These are phyloP conservation scores for Melanotaenia parkinsoni DNA, from an alignment of 2,797 vertebrate genomes.

Conservation along the genomic window DNA sequence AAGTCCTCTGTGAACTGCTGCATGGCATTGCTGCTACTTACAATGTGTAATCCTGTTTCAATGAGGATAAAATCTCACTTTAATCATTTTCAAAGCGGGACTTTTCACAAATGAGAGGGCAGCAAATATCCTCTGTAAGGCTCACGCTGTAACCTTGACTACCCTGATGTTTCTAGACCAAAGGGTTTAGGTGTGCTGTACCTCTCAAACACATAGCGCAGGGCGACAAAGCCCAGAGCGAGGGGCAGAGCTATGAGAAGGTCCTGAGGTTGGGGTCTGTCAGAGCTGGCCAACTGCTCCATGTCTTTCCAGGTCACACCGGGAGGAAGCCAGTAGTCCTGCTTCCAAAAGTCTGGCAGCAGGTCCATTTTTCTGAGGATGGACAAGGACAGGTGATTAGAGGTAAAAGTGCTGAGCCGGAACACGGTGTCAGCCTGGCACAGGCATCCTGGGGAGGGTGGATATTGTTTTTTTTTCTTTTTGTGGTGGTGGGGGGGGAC, in stretches of 20 bases:
- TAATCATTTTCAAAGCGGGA: no score
- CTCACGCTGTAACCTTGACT: background rate
- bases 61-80: background rate
- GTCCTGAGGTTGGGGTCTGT: constrained; percentile 81
- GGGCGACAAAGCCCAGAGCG: constrained; percentile 80
- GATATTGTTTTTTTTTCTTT: background rate
- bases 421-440: background rate
- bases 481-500: background rate
- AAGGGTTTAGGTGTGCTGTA: constrained; percentile 48
- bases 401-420: background rate
- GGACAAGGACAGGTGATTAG: background rate
- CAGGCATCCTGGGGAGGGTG: background rate
- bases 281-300: constrained; percentile 78
- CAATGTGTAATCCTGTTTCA: background rate
- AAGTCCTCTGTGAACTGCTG: background rate
- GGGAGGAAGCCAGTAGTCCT: constrained; percentile 90
- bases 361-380: constrained; percentile 80
- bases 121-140: background rate
- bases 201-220: constrained; percentile 88
- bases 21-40: no score
- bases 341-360: constrained; percentile 84
- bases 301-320: constrained; percentile 90
- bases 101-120: background rate
- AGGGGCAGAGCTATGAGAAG: constrained; percentile 85
- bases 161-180: background rate